Evolutionary conservation across 2,797 vertebrate species (phyloP).

Genomic region (Oreochromis grahami): DNA sequence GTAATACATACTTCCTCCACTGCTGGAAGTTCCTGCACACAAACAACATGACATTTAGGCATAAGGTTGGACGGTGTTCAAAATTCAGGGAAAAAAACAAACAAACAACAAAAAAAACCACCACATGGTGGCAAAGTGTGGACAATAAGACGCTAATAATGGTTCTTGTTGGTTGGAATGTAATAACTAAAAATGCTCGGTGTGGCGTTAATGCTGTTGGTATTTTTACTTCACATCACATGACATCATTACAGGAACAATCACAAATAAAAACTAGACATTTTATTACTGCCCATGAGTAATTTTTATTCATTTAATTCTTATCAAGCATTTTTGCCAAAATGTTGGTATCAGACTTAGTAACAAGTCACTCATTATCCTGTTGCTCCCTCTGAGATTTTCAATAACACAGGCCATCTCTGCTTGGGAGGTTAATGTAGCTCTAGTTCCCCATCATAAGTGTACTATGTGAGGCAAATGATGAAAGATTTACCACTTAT

Average conservation of each 20-base stretch:
- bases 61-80: background rate
- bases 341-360: background rate
- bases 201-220: background rate
- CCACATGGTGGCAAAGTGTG: background rate
- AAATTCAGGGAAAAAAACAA: background rate
- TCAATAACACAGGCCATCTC: background rate
- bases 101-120: background rate
- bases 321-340: background rate
- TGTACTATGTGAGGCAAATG: background rate
- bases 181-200: background rate
- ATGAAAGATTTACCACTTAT: background rate
- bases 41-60: background rate
- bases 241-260: background rate
- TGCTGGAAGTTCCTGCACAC: constrained; percentile 81
- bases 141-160: background rate
- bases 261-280: background rate
- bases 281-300: background rate
- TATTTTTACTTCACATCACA: background rate
- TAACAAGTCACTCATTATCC: background rate
- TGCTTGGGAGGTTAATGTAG: background rate
- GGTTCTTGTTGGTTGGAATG: background rate
- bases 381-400: background rate
- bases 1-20: constrained; percentile 82
- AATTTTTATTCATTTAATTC: background rate
- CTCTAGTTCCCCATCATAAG: background rate